phyloP scores from a whole-genome alignment of 1,140 invertebrate genomes.

The Chironomus tepperi region DNA sequence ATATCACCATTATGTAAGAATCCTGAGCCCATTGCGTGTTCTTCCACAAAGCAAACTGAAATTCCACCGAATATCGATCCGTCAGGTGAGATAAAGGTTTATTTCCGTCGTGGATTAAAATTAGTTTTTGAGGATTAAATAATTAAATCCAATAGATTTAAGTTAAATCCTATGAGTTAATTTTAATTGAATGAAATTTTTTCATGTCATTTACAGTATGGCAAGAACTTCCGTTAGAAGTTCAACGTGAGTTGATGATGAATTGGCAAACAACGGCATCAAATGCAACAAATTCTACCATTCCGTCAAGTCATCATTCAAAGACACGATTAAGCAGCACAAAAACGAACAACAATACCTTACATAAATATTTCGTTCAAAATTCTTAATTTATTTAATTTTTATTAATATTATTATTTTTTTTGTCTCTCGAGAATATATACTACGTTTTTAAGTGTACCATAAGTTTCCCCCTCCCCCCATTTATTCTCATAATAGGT shows the following conservation, averaged over 20 bases:
- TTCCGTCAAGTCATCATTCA: slow-evolving; percentile 27
- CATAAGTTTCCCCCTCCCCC: background rate
- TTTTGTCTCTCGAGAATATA: background rate
- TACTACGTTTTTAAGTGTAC: background rate
- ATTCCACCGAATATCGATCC: slow-evolving; percentile 50
- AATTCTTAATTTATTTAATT: slow-evolving; percentile 33
- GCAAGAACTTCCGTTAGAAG: slow-evolving; percentile 48
- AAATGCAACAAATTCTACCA: slow-evolving; percentile 29
- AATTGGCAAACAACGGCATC: slow-evolving; percentile 46
- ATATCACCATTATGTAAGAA: background rate
- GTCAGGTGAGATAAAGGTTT: slow-evolving; percentile 30
- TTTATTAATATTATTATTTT: background rate
- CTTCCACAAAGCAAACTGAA: slow-evolving; percentile 32
- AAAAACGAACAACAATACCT: slow-evolving; percentile 45
- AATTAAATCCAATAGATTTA: background rate
- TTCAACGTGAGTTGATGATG: slow-evolving; percentile 51
- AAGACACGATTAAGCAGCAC: slow-evolving; percentile 42
- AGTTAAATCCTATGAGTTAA: no score
- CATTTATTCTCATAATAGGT: background rate
- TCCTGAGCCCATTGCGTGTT: slow-evolving; percentile 26
- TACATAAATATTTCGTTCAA: slow-evolving; percentile 54
- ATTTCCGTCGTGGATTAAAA: background rate
- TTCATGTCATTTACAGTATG: slow-evolving; percentile 43
- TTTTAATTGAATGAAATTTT: no score
- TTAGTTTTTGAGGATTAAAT: no score